Percentiles rank a stretch among this genome's conserved stretches.
Conservation (phyloP, 2,113 vertebrate genomes). For the Gracilinanus agilis region DNA sequence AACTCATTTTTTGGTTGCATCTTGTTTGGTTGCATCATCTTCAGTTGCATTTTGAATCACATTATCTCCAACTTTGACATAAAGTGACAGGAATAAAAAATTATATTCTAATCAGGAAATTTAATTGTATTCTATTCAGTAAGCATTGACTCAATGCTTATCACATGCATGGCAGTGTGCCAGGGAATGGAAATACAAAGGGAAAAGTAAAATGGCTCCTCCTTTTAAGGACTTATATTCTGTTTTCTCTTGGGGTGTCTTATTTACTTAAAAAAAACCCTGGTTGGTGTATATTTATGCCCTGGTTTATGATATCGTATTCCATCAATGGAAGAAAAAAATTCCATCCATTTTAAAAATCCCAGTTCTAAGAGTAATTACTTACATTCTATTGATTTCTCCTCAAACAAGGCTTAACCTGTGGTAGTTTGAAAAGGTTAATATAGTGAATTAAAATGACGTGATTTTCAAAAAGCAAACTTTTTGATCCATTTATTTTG, state of each 20-base stretch:
- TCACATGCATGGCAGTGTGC: neutral
- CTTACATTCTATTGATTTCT: too few relatives aligned
- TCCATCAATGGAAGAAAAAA: neutral
- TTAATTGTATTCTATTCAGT: neutral
- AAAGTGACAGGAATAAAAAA: neutral
- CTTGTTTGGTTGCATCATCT: too few relatives aligned
- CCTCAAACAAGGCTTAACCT: neutral
- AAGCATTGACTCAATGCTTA: too few relatives aligned
- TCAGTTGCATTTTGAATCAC: too few relatives aligned
- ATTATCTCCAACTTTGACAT: neutral
- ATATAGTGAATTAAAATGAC: neutral
- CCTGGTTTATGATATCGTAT: neutral
- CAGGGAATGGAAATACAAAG: neutral
- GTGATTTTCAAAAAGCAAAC: neutral
- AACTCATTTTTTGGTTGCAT: too few relatives aligned
- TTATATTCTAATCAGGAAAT: constrained; percentile 26
- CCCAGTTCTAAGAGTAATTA: neutral
- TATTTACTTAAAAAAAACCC: neutral
- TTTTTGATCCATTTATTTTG: neutral
- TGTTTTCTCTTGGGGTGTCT: neutral
- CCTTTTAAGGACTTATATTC: neutral
- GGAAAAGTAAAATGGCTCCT: neutral
- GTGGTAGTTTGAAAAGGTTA: neutral
- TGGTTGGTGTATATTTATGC: neutral
- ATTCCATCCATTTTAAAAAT: neutral